These are phyloP conservation scores for Conchocele bisecta DNA, from an alignment of 2,888 invertebrate genomes.

Conservation along the genomic window DNA sequence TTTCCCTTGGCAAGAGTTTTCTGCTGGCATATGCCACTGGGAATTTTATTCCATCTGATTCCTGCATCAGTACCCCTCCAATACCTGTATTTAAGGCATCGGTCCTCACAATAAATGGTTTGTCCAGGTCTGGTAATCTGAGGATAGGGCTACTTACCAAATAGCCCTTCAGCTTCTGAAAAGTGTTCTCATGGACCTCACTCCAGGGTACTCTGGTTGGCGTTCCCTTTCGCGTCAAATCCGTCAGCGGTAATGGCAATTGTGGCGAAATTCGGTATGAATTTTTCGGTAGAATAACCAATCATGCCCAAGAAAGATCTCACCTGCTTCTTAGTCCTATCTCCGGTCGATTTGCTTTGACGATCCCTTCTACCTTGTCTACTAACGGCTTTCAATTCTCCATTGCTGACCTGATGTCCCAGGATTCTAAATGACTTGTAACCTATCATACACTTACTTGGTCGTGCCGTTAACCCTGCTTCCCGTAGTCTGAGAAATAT, in stretches of 20 bases:
- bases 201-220: not conserved
- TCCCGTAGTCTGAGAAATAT: not conserved
- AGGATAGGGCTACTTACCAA: not conserved
- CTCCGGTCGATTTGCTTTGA: not conserved
- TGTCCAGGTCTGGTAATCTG: constrained; percentile 24
- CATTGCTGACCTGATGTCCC: not conserved
- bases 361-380: not conserved
- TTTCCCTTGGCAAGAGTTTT: constrained; percentile 48
- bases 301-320: not conserved
- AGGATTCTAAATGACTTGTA: too few species aligned
- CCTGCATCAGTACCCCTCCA: constrained; percentile 53
- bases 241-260: not conserved
- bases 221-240: not conserved
- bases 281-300: too few species aligned
- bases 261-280: not conserved
- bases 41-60: constrained; percentile 31
- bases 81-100: constrained; percentile 55
- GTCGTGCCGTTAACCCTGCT: not conserved
- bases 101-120: constrained; percentile 40
- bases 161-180: not conserved
- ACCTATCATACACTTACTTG: constrained; percentile 6
- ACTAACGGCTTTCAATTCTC: not conserved
- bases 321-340: not conserved
- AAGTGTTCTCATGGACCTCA: not conserved
- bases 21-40: constrained; percentile 58